phyloP scores from a whole-genome alignment of 2,797 vertebrate species.

The Peromyscus attwateri region DNA sequence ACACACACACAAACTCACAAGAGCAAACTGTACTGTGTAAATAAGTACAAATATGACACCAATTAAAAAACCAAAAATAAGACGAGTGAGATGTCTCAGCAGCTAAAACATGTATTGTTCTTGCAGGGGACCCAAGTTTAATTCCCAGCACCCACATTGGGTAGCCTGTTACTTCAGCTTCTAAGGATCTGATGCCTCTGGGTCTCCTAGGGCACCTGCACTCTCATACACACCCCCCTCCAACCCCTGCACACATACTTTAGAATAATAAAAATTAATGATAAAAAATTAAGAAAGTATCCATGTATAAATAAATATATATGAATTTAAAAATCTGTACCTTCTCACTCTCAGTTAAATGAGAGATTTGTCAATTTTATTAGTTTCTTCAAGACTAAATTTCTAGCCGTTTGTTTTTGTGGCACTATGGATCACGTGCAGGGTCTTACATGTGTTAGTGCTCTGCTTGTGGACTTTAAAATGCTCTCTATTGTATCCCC shows the following conservation, averaged over 20 bases:
- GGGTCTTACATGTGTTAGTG: no score
- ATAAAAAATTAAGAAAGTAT: not conserved
- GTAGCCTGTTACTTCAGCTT: not conserved
- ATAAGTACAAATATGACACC: not conserved
- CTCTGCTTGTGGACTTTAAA: not conserved
- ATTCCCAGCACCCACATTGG: not conserved
- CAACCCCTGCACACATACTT: not conserved
- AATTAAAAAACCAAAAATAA: not conserved
- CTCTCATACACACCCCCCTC: not conserved
- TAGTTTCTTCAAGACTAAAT: not conserved
- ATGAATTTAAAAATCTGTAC: not conserved
- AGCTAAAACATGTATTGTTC: not conserved
- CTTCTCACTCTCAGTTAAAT: not conserved
- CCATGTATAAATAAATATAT: not conserved
- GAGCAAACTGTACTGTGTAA: not conserved
- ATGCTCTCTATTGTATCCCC: not conserved
- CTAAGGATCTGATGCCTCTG: not conserved
- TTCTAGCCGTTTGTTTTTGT: not conserved
- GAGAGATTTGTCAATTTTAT: not conserved
- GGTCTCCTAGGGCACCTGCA: no score
- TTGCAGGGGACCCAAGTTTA: not conserved
- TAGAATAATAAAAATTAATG: not conserved
- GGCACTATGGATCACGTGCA: no score
- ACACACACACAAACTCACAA: no score
- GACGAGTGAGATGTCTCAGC: not conserved